Evolutionary conservation across 2,888 invertebrate species (phyloP).

Genomic region (Neoaliturus tenellus): DNA sequence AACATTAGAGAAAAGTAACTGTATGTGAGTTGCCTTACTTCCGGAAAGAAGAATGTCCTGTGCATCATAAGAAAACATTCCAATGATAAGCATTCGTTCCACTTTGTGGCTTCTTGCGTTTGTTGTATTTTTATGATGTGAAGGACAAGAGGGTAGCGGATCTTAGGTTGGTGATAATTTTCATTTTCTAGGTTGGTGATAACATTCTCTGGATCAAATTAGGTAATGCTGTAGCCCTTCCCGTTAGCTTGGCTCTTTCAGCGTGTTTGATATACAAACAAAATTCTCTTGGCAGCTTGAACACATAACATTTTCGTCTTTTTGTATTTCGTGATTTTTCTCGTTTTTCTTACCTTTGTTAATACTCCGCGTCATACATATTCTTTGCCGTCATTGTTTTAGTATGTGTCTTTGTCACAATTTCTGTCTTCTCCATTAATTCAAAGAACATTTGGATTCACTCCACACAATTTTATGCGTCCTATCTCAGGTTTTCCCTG

Average conservation of each 20-base stretch:
- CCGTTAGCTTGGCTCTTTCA: slow-evolving; percentile 36
- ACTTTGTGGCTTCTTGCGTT: slow-evolving; percentile 66
- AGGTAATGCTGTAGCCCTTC: no score
- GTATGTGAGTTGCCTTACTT: no score
- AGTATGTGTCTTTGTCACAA: background rate
- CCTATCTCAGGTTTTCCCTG: background rate
- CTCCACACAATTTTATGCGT: background rate
- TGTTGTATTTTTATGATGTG: slow-evolving; percentile 61
- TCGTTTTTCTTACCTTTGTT: no score
- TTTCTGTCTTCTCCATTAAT: background rate
- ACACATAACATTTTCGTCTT: background rate
- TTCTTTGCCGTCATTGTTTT: no score
- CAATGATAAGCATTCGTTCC: slow-evolving; percentile 68
- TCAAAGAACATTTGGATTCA: slow-evolving; percentile 11
- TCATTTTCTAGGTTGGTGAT: no score
- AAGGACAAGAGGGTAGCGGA: background rate
- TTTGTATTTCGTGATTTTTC: no score
- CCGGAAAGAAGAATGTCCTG: slow-evolving; percentile 5
- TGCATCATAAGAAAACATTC: slow-evolving; percentile 66
- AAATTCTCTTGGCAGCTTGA: slow-evolving; percentile 40
- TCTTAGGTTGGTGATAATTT: background rate
- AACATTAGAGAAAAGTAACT: no score
- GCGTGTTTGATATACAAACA: slow-evolving; percentile 55
- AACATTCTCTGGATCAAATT: no score
- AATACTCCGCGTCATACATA: no score